Evolutionary conservation across 2,113 vertebrate species (phyloP).

Genomic region (Arenaria interpres): DNA sequence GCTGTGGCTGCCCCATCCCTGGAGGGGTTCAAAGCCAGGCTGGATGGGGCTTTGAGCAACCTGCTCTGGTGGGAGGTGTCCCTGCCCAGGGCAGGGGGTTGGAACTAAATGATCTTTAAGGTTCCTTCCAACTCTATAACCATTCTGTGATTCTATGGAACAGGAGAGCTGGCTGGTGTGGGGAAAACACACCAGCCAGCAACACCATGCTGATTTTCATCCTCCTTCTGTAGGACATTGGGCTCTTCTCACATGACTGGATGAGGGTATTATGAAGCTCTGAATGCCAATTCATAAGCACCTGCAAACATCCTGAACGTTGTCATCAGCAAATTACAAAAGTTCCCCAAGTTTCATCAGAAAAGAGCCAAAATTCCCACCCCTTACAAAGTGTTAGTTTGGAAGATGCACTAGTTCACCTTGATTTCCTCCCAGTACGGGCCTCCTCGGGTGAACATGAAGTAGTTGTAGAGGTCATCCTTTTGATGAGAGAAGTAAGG

Average conservation of each 20-base stretch:
- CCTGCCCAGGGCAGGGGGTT: no score
- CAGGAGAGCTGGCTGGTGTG: background rate
- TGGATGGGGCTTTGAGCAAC: no score
- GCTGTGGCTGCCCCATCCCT: no score
- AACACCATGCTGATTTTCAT: background rate
- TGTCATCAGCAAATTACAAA: background rate
- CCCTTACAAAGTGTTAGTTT: background rate
- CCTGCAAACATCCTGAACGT: rapidly evolving
- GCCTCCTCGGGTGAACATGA: conserved; percentile 92
- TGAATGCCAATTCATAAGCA: background rate
- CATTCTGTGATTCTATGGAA: background rate
- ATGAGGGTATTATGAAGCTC: background rate
- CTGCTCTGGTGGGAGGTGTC: no score
- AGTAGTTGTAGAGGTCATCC: conserved; percentile 91
- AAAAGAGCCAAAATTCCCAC: background rate
- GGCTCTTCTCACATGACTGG: background rate
- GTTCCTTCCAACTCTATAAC: no score
- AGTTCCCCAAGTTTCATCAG: background rate
- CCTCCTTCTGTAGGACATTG: background rate
- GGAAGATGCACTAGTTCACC: conserved; percentile 64
- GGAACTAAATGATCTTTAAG: no score
- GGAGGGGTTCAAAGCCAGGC: no score
- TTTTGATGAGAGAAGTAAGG: conserved; percentile 82
- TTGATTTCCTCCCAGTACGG: conserved; percentile 98
- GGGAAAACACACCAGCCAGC: background rate